A percentile compares a stretch with the other conserved stretches of the same genome.
These are phyloP conservation scores for Accipiter virgatus DNA, from an alignment of 2,113 vertebrate species.

Conservation along the genomic window DNA sequence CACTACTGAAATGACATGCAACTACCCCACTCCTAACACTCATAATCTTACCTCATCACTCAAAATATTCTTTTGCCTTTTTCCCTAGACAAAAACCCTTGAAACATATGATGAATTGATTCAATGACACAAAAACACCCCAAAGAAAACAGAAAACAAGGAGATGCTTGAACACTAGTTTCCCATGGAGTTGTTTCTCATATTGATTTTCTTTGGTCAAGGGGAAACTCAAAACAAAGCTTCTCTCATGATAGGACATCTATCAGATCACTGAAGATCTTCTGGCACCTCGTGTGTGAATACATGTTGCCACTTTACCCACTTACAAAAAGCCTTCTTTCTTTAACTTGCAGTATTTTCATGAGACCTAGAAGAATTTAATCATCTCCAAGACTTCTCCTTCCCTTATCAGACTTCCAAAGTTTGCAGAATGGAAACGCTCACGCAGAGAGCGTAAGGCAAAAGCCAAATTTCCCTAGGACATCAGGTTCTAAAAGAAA, in stretches of 20 bases:
- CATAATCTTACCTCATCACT: not conserved
- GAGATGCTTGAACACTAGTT: not conserved
- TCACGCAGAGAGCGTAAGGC: not conserved
- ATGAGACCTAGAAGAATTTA: not conserved
- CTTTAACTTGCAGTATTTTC: not conserved
- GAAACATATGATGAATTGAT: not conserved
- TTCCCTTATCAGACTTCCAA: not conserved
- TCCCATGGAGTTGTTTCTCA: not conserved
- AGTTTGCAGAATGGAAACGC: not conserved
- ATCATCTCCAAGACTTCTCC: not conserved
- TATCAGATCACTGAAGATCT: not conserved
- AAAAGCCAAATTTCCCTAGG: rapidly evolving
- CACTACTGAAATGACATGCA: not conserved
- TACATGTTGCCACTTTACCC: not conserved
- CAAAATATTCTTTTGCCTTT: not conserved
- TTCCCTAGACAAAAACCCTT: not conserved
- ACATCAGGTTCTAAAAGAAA: not conserved
- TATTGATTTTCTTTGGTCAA: not conserved
- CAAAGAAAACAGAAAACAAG: not conserved
- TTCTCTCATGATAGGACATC: not conserved
- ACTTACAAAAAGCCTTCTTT: not conserved
- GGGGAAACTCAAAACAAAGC: not conserved
- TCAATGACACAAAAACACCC: not conserved
- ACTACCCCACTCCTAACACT: not conserved
- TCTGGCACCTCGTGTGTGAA: not conserved